phyloP scores from a whole-genome alignment of 2,797 vertebrate genomes.

The Gallirallus australis region DNA sequence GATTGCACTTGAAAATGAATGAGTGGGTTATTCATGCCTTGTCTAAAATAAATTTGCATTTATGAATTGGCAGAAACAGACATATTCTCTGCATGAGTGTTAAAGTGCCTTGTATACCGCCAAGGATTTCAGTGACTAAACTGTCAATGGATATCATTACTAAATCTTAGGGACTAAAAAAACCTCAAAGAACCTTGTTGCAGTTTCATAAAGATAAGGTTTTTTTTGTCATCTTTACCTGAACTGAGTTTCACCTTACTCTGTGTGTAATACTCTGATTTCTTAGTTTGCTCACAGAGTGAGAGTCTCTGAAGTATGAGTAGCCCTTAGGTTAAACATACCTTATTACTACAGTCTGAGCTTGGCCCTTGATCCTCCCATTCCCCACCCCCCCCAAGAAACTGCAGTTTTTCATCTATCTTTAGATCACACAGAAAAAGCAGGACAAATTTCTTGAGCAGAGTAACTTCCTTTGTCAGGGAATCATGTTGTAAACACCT shows the following conservation, averaged over 20 bases:
- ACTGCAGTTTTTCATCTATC: neutral
- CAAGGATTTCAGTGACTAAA: neutral
- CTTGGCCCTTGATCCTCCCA: neutral
- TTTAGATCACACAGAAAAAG: neutral
- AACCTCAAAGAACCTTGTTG: neutral
- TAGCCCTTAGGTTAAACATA: neutral
- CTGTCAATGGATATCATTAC: neutral
- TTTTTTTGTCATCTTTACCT: neutral
- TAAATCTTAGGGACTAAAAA: slow-evolving; percentile 2
- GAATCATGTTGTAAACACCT: neutral
- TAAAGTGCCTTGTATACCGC: neutral
- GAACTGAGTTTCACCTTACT: neutral
- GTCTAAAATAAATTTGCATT: neutral
- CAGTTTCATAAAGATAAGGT: neutral
- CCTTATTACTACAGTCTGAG: neutral
- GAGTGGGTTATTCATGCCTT: neutral
- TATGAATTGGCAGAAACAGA: neutral
- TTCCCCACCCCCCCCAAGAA: neutral
- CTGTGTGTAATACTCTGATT: neutral
- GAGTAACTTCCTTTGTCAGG: neutral
- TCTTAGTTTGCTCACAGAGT: neutral
- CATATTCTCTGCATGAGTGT: neutral
- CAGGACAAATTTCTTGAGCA: neutral
- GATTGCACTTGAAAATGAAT: neutral
- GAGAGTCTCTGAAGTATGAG: neutral